Evolutionary conservation across 2,113 vertebrate genomes (phyloP), one percentile per base, ranked within the genome.

Genomic region (Taxidea taxus): DNA sequence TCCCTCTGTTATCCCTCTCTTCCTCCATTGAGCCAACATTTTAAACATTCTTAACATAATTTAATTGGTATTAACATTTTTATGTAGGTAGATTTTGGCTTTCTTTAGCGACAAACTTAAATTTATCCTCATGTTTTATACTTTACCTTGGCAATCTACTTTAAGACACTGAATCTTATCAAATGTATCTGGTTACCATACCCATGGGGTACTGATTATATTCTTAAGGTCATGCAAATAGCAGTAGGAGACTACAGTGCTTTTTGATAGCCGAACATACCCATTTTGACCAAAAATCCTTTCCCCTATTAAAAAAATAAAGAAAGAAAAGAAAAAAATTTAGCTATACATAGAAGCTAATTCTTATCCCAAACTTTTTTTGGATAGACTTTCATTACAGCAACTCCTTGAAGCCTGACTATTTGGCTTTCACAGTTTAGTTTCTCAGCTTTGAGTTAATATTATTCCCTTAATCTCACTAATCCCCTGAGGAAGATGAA

Each of bases 401-500:
- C 74, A 85, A 89, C 51, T 97, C 62, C 39, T 91, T 75, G 75
- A 95, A 97, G 74, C 91, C 90, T 95, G 72, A 96, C 83, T 92
- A 44, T 81, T 93, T 94, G 70, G 68, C 49, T 82, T 85, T 95
- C 88, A 97, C 87, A 82, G 77, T 90, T 98, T 97, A 93, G 91
- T 90, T 84, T 95, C 56, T 94, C 84, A 85, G 74, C 89, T 97
- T 90, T 66, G 62, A 93, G 60, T 95, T 92, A 93, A 90, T 81
- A 89, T 81, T 97, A 88, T 95, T 94, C 42, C 82, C 87, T 88
- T 96, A 83, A 95, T 96, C 94, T 95, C 66, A 75, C 72, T 96
- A 97, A 97, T 91, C 89, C 95, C 86, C 68, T 58, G 47, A 96
- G 77, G 56, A 94, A 91, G 60, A 86, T 80, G 81, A 95, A 89